Conservation (phyloP, 2,888 invertebrate genomes). For the Rhaphigaster nebulosa region DNA sequence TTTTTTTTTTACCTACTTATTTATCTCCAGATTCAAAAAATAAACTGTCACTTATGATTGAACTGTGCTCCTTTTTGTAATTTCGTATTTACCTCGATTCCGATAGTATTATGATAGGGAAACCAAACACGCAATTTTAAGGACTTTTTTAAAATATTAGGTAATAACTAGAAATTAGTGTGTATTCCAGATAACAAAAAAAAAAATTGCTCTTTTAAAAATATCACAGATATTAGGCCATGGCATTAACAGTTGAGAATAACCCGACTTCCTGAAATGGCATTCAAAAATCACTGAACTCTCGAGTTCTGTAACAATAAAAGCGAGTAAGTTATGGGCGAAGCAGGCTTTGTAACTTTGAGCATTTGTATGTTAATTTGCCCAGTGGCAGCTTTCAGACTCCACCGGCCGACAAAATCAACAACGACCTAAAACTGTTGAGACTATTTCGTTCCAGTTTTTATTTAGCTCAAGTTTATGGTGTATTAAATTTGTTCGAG, state of each 20-base stretch:
- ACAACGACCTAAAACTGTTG: conserved; percentile 5
- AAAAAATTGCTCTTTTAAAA: no score
- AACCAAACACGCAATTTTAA: no score
- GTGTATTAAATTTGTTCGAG: conserved; percentile 2
- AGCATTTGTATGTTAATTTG: conserved; percentile 12
- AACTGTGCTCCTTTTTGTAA: no score
- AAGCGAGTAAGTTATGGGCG: background rate
- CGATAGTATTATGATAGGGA: no score
- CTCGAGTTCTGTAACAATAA: background rate
- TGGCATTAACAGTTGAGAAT: background rate
- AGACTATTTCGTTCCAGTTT: background rate
- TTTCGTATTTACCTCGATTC: no score
- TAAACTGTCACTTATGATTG: no score
- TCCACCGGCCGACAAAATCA: background rate
- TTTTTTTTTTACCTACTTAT: no score
- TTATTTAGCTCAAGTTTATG: background rate
- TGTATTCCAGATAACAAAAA: no score
- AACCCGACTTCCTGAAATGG: background rate
- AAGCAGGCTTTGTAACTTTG: background rate
- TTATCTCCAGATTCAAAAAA: no score
- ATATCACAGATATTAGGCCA: background rate
- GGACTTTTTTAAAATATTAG: no score
- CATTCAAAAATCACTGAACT: background rate
- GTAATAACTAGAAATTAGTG: no score
- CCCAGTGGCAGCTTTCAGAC: background rate